Evolutionary conservation across 2,888 invertebrate species (phyloP).

Genomic region (Philereme vetulata): DNA sequence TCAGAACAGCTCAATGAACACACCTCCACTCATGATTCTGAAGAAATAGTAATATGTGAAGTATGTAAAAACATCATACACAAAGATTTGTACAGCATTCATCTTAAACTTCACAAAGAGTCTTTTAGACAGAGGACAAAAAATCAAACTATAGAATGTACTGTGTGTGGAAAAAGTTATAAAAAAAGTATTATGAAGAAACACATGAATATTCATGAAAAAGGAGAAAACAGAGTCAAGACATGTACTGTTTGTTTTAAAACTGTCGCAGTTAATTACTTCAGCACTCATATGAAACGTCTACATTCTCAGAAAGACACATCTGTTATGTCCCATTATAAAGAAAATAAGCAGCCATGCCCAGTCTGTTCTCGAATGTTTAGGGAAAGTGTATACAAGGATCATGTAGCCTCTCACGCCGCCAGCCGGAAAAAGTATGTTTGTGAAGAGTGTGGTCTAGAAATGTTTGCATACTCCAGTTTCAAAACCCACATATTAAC

Average conservation of each 20-base stretch:
- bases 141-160: slow-evolving; percentile 43
- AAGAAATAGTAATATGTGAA: slow-evolving; percentile 37
- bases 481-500: slow-evolving; percentile 50
- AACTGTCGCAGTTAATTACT: slow-evolving; percentile 35
- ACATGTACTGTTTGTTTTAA: slow-evolving; percentile 42
- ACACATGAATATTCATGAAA: slow-evolving; percentile 43
- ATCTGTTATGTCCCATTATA: not conserved
- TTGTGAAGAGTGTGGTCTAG: slow-evolving; percentile 55
- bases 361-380: slow-evolving; percentile 43
- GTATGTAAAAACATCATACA: slow-evolving; percentile 40
- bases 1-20: slow-evolving; percentile 30
- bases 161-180: slow-evolving; percentile 43
- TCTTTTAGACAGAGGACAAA: slow-evolving; percentile 35
- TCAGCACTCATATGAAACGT: slow-evolving; percentile 38
- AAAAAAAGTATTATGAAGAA: slow-evolving; percentile 42
- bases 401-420: slow-evolving; percentile 43
- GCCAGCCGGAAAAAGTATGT: slow-evolving; percentile 40
- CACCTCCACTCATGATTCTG: slow-evolving; percentile 8
- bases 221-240: slow-evolving; percentile 28
- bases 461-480: slow-evolving; percentile 43
- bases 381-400: slow-evolving; percentile 37
- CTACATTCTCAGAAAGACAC: slow-evolving; percentile 26
- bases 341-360: slow-evolving; percentile 23
- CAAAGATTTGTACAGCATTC: slow-evolving; percentile 33
- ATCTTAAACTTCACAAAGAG: slow-evolving; percentile 41